Evolutionary conservation across 92 coral and sea anemone species (phyloP), one percentile per base, ranked within the genome.

Genomic region (Paragorgia papillata): DNA sequence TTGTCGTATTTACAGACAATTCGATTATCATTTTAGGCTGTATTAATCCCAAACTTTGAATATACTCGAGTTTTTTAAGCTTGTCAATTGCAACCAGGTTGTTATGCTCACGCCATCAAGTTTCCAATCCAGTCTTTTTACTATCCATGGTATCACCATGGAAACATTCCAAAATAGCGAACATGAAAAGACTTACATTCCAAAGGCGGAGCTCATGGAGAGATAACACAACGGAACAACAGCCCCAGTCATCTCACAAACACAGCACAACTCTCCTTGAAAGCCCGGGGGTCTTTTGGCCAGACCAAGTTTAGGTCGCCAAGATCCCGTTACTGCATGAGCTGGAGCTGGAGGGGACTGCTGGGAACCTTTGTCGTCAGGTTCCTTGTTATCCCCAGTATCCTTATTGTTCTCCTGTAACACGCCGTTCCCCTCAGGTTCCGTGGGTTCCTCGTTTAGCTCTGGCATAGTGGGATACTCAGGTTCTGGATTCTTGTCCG

Each of bases 251-350:
- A 86, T 66, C 0, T 71, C 64, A 51, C 84, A 80, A 39, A 87
- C 76, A 79, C 99, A 91, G 33, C 92, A 88, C 19, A 95, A 66
- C 41, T 90, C 84, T 8, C 92, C 90, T 82, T 95, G 99, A 57
- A 95, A 95, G 18, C 99, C 99, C 15, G 95, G 86, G 0, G 88
- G 92, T 35, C 99, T 69, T 76, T 91, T 95, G 66, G 62, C 85
- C 30, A 82, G 53, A 7, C 97, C 99, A 25, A 88, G 77, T 74
- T 87, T 95, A 0, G 78, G 78, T 20, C 51, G 29, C 78, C 78
- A 71, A 18, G 20, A 22, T 2, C 9, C 24, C 7, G 26, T 0
- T n/a, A 9, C 15, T 1, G 75, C 19, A 10, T 50, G 34, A 25
- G 59, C 24, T 20, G 65, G 28, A 53, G 78, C 53, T 26, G 32